Percentiles rank a stretch among this genome's conserved stretches.
Conservation (phyloP, 2,888 invertebrate genomes). For the Perithous albicinctus region DNA sequence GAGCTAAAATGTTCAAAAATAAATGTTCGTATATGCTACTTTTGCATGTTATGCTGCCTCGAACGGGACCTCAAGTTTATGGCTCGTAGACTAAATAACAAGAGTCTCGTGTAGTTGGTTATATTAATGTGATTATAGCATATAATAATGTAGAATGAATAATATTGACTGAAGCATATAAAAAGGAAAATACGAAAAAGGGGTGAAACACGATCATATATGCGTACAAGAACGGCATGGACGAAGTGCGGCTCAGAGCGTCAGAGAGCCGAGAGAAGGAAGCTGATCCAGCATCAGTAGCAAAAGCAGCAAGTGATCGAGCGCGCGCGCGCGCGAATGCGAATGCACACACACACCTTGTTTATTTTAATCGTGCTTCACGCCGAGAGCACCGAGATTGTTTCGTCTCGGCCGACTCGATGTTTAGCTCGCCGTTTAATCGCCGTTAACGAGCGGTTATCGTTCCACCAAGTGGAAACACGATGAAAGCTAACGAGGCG, state of each 20-base stretch:
- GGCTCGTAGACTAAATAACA: slow-evolving; percentile 57
- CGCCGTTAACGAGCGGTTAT: slow-evolving; percentile 82
- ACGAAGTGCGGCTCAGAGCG: slow-evolving; percentile 34
- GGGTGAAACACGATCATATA: slow-evolving; percentile 23
- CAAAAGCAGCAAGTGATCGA: slow-evolving; percentile 35
- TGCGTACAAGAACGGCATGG: slow-evolving; percentile 26
- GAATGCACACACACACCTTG: slow-evolving; percentile 65
- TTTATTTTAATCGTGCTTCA: slow-evolving; percentile 79
- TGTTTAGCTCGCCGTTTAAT: slow-evolving; percentile 82
- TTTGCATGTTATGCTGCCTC: neutral
- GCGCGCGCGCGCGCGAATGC: slow-evolving; percentile 44
- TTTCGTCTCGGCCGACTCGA: slow-evolving; percentile 81
- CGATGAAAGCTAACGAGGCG: slow-evolving; percentile 79
- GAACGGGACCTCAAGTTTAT: slow-evolving; percentile 39
- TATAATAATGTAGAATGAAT: too few relatives aligned
- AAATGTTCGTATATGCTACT: neutral
- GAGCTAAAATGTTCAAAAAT: neutral
- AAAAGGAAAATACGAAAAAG: slow-evolving; percentile 27
- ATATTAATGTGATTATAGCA: slow-evolving; percentile 30
- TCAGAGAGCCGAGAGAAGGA: slow-evolving; percentile 28
- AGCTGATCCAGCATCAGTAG: slow-evolving; percentile 54
- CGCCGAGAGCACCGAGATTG: slow-evolving; percentile 77
- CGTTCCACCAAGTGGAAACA: slow-evolving; percentile 80
- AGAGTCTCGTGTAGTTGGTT: slow-evolving; percentile 13
- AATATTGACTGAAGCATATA: slow-evolving; percentile 14